Percentiles rank a stretch among this genome's conserved stretches.
phyloP scores from a whole-genome alignment of 2,888 invertebrate genomes.

The Drosophila mayaguana region DNA sequence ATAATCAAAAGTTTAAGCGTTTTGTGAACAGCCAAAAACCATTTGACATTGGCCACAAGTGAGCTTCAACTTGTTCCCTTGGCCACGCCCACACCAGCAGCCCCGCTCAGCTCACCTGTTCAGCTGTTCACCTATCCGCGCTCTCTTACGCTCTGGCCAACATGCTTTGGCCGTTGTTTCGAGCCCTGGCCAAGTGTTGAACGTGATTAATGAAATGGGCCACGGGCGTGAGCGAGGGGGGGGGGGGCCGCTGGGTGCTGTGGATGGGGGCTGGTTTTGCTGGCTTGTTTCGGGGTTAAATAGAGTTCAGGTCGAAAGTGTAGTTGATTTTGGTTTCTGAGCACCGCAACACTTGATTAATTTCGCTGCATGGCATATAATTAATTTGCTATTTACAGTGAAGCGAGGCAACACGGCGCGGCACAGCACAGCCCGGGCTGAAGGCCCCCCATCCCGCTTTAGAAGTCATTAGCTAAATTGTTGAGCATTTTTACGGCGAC shows the following conservation, averaged over 20 bases:
- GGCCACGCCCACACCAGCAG: not conserved
- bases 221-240: conserved; percentile 12
- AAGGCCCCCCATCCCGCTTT: not conserved
- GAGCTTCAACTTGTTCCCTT: conserved; percentile 39
- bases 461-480: conserved; percentile 77
- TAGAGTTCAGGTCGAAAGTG: conserved; percentile 70
- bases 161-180: conserved; percentile 14
- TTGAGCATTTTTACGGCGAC: conserved; percentile 68
- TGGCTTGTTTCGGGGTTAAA: conserved; percentile 73
- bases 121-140: conserved; percentile 23
- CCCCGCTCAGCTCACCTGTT: not conserved
- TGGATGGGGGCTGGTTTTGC: conserved; percentile 8
- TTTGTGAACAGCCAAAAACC: conserved; percentile 42
- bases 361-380: conserved; percentile 78
- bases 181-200: conserved; percentile 63
- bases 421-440: too few relatives aligned
- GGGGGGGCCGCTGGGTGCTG: not conserved
- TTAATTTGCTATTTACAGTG: conserved; percentile 74
- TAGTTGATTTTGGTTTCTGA: conserved; percentile 62
- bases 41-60: conserved; percentile 69
- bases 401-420: not conserved
- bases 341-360: conserved; percentile 70
- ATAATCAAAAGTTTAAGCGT: conserved; percentile 47
- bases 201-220: conserved; percentile 78
- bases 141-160: conserved; percentile 17